phyloP scores from a whole-genome alignment of 2,888 invertebrate species.

The Buathra laborator region DNA sequence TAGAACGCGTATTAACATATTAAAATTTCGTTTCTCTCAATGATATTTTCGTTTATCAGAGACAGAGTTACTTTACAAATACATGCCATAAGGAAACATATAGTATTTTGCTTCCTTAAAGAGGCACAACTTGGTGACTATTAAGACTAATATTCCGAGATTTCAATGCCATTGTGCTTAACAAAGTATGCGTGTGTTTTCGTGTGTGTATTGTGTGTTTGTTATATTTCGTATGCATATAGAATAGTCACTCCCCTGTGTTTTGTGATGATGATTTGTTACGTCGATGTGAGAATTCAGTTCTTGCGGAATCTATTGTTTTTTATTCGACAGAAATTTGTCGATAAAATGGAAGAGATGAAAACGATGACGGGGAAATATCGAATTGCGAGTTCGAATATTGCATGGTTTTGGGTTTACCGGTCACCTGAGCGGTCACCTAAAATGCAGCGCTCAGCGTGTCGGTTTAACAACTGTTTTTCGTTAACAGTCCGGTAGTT shows the following conservation, averaged over 20 bases:
- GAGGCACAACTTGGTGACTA: neutral
- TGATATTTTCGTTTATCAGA: conserved; percentile 1
- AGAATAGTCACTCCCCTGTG: conserved; percentile 18
- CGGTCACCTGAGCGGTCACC: too few relatives aligned
- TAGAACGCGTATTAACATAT: conserved; percentile 5
- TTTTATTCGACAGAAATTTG: too few relatives aligned
- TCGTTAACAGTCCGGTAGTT: too few relatives aligned
- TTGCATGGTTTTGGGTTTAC: neutral
- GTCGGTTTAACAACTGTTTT: too few relatives aligned
- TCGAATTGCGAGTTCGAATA: neutral
- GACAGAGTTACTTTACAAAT: neutral
- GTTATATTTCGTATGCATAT: neutral
- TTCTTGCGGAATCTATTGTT: too few relatives aligned
- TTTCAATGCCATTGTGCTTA: conserved; percentile 9
- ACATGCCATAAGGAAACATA: conserved; percentile 14
- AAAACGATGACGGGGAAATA: too few relatives aligned
- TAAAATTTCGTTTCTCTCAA: neutral
- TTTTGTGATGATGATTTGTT: neutral
- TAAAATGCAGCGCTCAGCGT: too few relatives aligned
- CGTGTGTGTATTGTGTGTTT: neutral
- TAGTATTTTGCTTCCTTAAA: conserved; percentile 1
- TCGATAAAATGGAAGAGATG: too few relatives aligned
- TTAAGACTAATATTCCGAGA: neutral
- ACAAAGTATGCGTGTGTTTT: neutral
- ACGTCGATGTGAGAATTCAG: neutral